Evolutionary conservation across 1,140 invertebrate genomes (phyloP), one percentile per base, ranked within the genome.

Genomic region (Tachypleus tridentatus): DNA sequence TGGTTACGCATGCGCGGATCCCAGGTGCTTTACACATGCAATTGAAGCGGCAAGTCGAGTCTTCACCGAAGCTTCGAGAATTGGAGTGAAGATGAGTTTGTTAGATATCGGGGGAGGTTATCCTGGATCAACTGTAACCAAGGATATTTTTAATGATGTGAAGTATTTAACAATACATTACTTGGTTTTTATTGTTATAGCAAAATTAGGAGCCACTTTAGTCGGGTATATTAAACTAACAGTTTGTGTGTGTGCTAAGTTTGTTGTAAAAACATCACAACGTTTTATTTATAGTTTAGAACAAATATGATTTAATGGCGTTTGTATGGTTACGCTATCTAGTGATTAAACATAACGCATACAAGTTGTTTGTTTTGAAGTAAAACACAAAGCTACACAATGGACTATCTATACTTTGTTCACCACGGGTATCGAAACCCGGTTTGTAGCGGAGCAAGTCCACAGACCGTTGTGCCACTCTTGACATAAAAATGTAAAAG

Each of bases 101-200:
- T 75, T 94, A 29, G 91, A 94, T 75, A 80, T 94, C 66, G 92
- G 91, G 7, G 91, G 89, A 47, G 91, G 92, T 53, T 95, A 88
- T 80, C 87, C 89, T 0, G 90, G 90, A 72, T 79, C 80, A 69
- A 82, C 80, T 65, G 85, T 92, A 53, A 7, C 68, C 51, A 66
- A 49, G 4, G 52, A 60, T 49, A 11, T 61, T 8, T 74, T 75
- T 67, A 79, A 82, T 52, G 81, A 85, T 74, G 84, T 86, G 72
- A 71, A 67, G 49, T 49, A 61, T 49, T 49, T 48, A 50, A 47
- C 7, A 29, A 3, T 29, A 10, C 4, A 11, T 65, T 48, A 57
- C 10, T 59, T n/a, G 63, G 4, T 58, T 63, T 9, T 56, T 56
- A 4, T 4, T 29, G 8, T 61, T 52, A 4, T 4, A 52, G 47